phyloP scores from a whole-genome alignment of 2,113 vertebrate genomes.

The Alligator sinensis region DNA sequence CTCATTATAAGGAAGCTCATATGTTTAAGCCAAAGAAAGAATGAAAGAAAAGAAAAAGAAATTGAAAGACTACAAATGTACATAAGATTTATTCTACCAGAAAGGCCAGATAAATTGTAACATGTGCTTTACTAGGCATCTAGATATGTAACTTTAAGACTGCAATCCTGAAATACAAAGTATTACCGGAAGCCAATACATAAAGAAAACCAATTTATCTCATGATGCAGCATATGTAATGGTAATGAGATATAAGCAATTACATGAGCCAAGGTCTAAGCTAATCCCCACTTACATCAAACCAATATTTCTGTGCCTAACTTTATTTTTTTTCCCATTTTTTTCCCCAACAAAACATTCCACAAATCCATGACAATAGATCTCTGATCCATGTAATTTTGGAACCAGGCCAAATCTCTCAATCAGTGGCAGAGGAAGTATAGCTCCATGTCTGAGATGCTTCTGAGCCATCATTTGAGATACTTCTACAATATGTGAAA shows the following conservation, averaged over 20 bases:
- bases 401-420: neutral
- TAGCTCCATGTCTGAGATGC: rapidly evolving
- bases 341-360: neutral
- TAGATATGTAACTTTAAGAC: neutral
- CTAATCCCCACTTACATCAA: slow-evolving; percentile 39
- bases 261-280: neutral
- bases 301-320: slow-evolving; percentile 1
- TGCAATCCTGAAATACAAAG: neutral
- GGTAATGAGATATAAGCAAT: neutral
- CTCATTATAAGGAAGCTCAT: neutral
- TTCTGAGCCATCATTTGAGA: neutral
- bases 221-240: neutral
- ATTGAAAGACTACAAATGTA: neutral
- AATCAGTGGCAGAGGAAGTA: neutral
- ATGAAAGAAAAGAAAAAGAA: neutral
- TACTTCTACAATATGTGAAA: neutral
- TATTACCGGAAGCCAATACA: slow-evolving; percentile 6
- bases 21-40: neutral
- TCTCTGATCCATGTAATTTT: neutral
- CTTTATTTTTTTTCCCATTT: neutral
- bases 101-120: neutral
- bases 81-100: neutral
- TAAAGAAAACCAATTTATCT: slow-evolving; percentile 19
- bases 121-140: neutral
- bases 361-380: neutral